phyloP scores from a whole-genome alignment of 1,140 invertebrate genomes.

The Bombus cullumanus region DNA sequence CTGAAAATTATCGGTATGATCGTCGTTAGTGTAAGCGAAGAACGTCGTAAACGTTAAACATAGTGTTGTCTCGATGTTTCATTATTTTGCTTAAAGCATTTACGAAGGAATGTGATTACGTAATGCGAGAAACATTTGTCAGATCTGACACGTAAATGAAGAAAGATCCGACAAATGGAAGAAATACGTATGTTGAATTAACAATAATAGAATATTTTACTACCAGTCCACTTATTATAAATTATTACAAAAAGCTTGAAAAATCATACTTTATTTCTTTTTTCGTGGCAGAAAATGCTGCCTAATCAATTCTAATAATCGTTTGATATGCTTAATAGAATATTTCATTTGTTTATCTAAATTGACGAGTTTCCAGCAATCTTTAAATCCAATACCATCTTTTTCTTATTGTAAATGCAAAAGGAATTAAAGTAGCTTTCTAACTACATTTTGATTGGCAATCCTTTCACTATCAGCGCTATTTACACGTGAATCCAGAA shows the following conservation, averaged over 20 bases:
- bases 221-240: neutral
- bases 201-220: too few species aligned
- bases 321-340: neutral
- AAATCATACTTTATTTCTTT: neutral
- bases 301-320: neutral
- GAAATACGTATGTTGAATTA: neutral
- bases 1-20: constrained; percentile 12
- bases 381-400: neutral
- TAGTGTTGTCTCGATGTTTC: neutral
- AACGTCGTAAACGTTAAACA: neutral
- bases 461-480: neutral
- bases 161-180: neutral
- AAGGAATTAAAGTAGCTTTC: neutral
- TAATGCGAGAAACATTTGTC: neutral
- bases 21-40: too few species aligned
- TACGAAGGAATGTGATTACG: neutral
- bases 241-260: neutral
- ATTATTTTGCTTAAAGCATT: neutral
- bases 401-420: neutral
- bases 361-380: neutral
- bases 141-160: neutral
- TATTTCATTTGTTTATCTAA: neutral
- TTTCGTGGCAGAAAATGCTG: neutral
- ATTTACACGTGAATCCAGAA: neutral
- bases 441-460: neutral